Conservation (phyloP, 1,140 invertebrate genomes). For the Leptinotarsa lineolata region DNA sequence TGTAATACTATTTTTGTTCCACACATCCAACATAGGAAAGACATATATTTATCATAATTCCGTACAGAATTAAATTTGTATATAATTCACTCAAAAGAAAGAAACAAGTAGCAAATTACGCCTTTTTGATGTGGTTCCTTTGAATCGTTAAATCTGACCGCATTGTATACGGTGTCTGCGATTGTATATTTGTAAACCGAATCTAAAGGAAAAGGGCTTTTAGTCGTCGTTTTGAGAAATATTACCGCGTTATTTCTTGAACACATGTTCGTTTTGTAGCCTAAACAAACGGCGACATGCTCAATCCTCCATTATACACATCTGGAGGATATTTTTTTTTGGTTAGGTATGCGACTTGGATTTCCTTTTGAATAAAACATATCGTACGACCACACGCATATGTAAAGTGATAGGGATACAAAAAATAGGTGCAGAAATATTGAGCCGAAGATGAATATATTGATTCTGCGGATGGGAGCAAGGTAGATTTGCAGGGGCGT, state of each 20-base stretch:
- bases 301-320: slow-evolving; percentile 39
- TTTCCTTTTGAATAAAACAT: slow-evolving; percentile 23
- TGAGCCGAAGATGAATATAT: slow-evolving; percentile 6
- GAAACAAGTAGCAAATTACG: background rate
- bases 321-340: slow-evolving; percentile 27
- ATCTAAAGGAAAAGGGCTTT: slow-evolving; percentile 15
- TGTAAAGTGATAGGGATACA: slow-evolving; percentile 10
- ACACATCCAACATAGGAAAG: too few species aligned
- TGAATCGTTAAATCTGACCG: slow-evolving; percentile 15
- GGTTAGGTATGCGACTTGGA: slow-evolving; percentile 18
- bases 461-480: too few species aligned
- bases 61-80: too few species aligned
- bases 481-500: too few species aligned
- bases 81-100: background rate
- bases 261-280: slow-evolving; percentile 34
- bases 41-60: too few species aligned
- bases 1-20: too few species aligned
- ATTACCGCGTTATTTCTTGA: slow-evolving; percentile 1
- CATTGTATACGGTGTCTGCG: slow-evolving; percentile 8
- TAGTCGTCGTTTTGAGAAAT: slow-evolving; percentile 16
- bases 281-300: slow-evolving; percentile 46
- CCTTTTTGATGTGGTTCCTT: slow-evolving; percentile 18
- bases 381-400: slow-evolving; percentile 22
- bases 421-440: slow-evolving; percentile 20
- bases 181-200: slow-evolving; percentile 14